Evolutionary conservation across 1,140 invertebrate genomes (phyloP).

Genomic region (Aphelenchoides fujianensis): DNA sequence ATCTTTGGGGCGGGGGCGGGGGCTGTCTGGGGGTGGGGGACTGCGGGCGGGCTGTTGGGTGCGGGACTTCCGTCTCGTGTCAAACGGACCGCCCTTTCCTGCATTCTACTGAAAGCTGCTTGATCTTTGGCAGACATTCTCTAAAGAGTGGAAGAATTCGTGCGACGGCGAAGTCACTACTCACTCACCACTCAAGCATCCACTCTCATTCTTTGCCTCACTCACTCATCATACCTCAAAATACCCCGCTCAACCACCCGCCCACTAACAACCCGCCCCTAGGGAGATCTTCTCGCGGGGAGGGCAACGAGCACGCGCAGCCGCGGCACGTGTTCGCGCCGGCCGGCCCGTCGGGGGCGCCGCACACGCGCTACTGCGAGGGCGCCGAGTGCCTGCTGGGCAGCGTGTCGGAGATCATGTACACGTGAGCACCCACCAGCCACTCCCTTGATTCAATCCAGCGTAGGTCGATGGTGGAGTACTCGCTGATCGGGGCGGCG

Average conservation of each 20-base stretch:
- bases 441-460: slow-evolving; percentile 83
- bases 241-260: slow-evolving; percentile 42
- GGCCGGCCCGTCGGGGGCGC: slow-evolving; percentile 12
- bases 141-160: too few relatives aligned
- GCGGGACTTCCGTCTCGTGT: too few relatives aligned
- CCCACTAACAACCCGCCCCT: slow-evolving; percentile 46
- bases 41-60: too few relatives aligned
- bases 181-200: too few relatives aligned
- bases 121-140: too few relatives aligned
- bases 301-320: not conserved
- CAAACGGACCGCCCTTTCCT: too few relatives aligned
- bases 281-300: slow-evolving; percentile 11
- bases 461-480: slow-evolving; percentile 94
- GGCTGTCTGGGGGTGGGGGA: too few relatives aligned
- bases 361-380: slow-evolving; percentile 33
- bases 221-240: too few relatives aligned
- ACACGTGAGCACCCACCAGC: slow-evolving; percentile 74
- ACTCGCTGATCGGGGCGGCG: slow-evolving; percentile 89
- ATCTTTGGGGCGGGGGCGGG: too few relatives aligned
- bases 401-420: slow-evolving; percentile 83
- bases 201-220: too few relatives aligned
- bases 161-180: too few relatives aligned
- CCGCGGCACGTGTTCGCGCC: not conserved
- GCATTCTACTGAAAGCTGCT: too few relatives aligned
- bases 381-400: slow-evolving; percentile 59